Percentiles rank a stretch among this genome's conserved stretches.
Conservation (phyloP, 2,113 vertebrate genomes). For the Circaetus gallicus region DNA sequence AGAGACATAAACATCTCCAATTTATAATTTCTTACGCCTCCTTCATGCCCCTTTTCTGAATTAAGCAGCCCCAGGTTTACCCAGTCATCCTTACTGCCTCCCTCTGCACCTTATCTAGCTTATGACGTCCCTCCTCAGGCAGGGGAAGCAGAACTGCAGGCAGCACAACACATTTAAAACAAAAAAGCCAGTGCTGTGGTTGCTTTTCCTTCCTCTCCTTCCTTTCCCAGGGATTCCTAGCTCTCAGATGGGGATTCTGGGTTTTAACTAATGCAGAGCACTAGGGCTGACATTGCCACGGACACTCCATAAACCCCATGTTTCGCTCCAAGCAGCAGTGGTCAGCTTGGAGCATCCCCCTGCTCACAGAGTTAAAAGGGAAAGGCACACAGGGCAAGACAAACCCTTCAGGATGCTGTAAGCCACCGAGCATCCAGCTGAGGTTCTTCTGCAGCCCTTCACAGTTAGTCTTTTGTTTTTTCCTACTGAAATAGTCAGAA, state of each 20-base stretch:
- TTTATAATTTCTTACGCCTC: background rate
- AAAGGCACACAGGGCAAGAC: background rate
- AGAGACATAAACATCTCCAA: background rate
- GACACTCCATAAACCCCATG: fast-evolving
- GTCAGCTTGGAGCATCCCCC: background rate
- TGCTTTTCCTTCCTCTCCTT: background rate
- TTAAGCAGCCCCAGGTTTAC: background rate
- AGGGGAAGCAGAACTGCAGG: background rate
- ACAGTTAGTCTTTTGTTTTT: background rate
- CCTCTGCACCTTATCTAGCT: background rate
- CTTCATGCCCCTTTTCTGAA: background rate
- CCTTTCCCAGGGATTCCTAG: background rate
- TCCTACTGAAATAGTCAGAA: background rate
- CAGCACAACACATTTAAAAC: background rate
- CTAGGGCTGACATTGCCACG: background rate
- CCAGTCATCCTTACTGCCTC: background rate
- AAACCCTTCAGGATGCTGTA: background rate
- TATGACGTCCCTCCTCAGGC: background rate
- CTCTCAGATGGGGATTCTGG: background rate
- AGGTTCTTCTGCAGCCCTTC: background rate
- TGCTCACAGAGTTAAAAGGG: fast-evolving
- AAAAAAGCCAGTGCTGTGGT: background rate
- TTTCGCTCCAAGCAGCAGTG: fast-evolving
- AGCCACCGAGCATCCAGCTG: background rate
- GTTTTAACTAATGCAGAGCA: background rate